Percentiles rank a stretch among this genome's conserved stretches.
These are phyloP conservation scores for Physeter macrocephalus DNA, from an alignment of 2,113 vertebrate genomes.

Conservation along the genomic window DNA sequence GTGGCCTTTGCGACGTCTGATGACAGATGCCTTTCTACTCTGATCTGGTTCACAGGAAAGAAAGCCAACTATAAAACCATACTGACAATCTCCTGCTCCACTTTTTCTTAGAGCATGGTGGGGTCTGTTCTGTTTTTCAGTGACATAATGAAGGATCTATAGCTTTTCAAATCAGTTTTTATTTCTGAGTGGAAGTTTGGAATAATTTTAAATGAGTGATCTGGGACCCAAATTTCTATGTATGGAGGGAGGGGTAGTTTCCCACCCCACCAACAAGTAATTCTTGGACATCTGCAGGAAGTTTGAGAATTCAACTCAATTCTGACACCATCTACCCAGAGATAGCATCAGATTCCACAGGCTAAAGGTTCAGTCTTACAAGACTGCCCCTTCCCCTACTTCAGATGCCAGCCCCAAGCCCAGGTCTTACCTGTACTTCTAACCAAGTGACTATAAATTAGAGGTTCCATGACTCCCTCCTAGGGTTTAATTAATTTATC, in stretches of 20 bases:
- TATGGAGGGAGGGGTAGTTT: neutral
- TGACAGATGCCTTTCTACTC: slow-evolving; percentile 32
- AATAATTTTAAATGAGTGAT: neutral
- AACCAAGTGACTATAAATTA: neutral
- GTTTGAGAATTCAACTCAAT: neutral
- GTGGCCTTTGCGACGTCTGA: slow-evolving; percentile 45
- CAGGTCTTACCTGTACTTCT: neutral
- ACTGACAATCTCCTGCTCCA: neutral
- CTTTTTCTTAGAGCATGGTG: neutral
- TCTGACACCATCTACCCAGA: neutral
- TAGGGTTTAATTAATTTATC: neutral
- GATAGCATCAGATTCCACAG: neutral
- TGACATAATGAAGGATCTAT: neutral
- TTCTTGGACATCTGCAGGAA: neutral
- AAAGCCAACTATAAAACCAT: neutral
- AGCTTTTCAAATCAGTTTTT: neutral
- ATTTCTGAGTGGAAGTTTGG: neutral
- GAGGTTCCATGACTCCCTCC: neutral
- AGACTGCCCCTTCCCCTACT: too few relatives aligned
- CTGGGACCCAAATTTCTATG: neutral
- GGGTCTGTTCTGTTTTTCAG: neutral
- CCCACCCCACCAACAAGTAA: neutral
- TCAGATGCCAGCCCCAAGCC: neutral
- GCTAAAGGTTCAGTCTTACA: neutral
- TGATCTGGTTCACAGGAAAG: neutral